Conservation (phyloP, 2,888 invertebrate genomes). For the Lasioglossum pauxillum region DNA sequence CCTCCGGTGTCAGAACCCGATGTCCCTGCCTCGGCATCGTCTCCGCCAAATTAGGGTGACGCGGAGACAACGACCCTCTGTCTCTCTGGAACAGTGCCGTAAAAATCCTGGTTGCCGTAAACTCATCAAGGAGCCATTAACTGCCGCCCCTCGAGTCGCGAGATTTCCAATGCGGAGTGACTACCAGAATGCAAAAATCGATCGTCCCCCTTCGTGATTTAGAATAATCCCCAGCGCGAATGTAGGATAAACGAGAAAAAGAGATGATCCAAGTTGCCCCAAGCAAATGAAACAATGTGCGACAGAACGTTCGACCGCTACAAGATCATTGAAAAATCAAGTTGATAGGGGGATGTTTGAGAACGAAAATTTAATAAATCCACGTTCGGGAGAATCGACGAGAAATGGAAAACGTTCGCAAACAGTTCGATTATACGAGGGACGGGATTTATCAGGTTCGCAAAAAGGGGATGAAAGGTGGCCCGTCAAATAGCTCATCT, state of each 20-base stretch:
- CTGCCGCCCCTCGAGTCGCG: not conserved
- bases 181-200: not conserved
- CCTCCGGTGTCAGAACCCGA: conserved; percentile 68
- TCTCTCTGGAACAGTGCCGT: conserved; percentile 51
- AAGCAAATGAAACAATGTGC: not conserved
- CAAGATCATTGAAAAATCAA: not conserved
- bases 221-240: not conserved
- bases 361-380: not conserved
- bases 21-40: conserved; percentile 70
- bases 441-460: not conserved
- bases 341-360: not conserved
- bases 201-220: not conserved
- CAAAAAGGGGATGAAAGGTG: not conserved
- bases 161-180: conserved; percentile 1
- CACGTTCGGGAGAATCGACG: not conserved
- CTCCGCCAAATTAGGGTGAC: conserved; percentile 65
- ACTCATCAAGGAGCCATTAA: conserved; percentile 34
- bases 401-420: not conserved
- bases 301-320: not conserved
- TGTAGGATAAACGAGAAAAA: not conserved
- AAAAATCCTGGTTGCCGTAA: conserved; percentile 31
- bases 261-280: not conserved
- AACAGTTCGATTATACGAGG: not conserved
- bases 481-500: not conserved
- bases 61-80: conserved; percentile 38